These are phyloP conservation scores for Galerucella calmariensis DNA, from an alignment of 2,888 invertebrate species.

Conservation along the genomic window DNA sequence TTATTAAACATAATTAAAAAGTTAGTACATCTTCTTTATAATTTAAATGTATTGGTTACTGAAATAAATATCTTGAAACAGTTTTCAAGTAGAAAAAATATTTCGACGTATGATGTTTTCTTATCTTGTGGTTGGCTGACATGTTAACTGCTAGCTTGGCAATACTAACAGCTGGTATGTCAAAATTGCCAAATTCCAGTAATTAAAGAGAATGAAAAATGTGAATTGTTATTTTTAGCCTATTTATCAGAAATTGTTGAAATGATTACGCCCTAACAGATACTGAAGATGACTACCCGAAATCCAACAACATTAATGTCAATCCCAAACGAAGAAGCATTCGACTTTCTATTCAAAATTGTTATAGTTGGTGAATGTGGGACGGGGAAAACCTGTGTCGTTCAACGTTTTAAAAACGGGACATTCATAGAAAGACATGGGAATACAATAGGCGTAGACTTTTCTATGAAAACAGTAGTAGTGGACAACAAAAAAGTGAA, in stretches of 20 bases:
- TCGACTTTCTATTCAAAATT: constrained; percentile 95
- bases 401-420: constrained; percentile 95
- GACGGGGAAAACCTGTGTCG: constrained; percentile 94
- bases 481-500: constrained; percentile 96
- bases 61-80: not conserved
- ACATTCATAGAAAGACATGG: constrained; percentile 95
- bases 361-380: constrained; percentile 93
- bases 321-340: constrained; percentile 79
- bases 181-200: not conserved
- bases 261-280: constrained; percentile 19
- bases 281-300: constrained; percentile 73
- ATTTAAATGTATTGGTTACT: not conserved
- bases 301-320: constrained; percentile 83
- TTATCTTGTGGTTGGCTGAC: not conserved
- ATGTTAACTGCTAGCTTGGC: not conserved
- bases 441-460: constrained; percentile 97
- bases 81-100: not conserved
- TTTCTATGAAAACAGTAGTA: constrained; percentile 96
- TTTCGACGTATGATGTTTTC: not conserved
- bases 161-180: not conserved
- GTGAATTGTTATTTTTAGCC: constrained; percentile 29
- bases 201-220: constrained; percentile 21
- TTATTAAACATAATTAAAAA: too few relatives aligned
- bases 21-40: not conserved
- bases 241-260: constrained; percentile 20